Evolutionary conservation across 2,797 vertebrate genomes (phyloP), one percentile per base, ranked within the genome.

Genomic region (Myoxocephalus aenaeus): DNA sequence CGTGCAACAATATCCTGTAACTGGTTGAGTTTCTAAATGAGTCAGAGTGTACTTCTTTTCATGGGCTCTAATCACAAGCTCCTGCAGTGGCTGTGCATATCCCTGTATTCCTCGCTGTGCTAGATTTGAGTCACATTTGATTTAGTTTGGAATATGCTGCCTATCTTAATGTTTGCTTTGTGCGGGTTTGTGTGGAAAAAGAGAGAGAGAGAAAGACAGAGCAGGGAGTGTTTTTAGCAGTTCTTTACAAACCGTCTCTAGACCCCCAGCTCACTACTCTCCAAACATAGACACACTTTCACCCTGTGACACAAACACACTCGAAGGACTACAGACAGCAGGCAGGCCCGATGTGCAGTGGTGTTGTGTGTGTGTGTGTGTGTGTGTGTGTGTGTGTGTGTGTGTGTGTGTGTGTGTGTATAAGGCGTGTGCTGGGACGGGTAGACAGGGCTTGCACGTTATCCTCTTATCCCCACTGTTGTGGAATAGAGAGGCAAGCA

Each of bases 381-480:
- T 86, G 72, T 56, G 75, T 59, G 67, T 69, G 58, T 77, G 67
- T 68, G 53, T 80, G 51, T 70, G 32, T 64, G 63, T 38, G 53
- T 56, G 71, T 80, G 75, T 61, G 84, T 82, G 87, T 79, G 72
- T 57, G 83, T 63, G 77, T 72, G 78, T 79, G 72, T 57, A 82
- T 63, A 70, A 77, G 81, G 79, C 70, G 66, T 90, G 80, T 80
- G 90, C 84, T 88, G 81, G 88, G 90, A 86, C 81, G 71, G 85
- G 86, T 92, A 88, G 90, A 88, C 86, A 87, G 90, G 92, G 95
- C 96, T 93, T 72, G 94, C 94, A 93, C 97, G 97, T 99, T 98
- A 99, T 99, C 97, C 98, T 98, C 98, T 99, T 98, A 99, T 98
- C 97, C 98, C 96, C 95, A 97, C 96, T 97, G 97, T 97, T 98